phyloP scores from a whole-genome alignment of 2,888 invertebrate species.

The Teleiodes luculella region DNA sequence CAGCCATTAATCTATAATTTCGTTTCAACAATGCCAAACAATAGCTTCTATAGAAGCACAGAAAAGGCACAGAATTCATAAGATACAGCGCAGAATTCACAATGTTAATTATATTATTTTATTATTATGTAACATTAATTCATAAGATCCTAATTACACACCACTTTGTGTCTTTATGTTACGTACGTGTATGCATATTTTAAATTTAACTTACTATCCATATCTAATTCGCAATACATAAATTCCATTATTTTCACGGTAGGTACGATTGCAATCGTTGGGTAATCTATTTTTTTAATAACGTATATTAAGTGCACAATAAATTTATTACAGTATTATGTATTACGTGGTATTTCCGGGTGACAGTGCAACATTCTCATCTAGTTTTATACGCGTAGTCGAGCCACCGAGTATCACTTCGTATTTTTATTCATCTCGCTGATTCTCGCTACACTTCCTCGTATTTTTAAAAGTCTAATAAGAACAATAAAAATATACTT shows the following conservation, averaged over 20 bases:
- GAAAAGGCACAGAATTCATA: slow-evolving; percentile 76
- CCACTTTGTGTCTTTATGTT: not conserved
- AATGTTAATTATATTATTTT: slow-evolving; percentile 27
- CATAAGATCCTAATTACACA: slow-evolving; percentile 6
- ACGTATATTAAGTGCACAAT: too few relatives aligned
- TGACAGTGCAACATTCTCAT: too few relatives aligned
- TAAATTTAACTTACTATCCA: not conserved
- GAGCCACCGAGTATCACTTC: too few relatives aligned
- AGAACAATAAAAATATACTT: too few relatives aligned
- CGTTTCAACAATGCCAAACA: slow-evolving; percentile 47
- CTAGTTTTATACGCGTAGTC: too few relatives aligned
- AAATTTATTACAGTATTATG: too few relatives aligned
- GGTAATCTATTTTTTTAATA: too few relatives aligned
- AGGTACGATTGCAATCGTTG: not conserved
- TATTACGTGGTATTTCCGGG: too few relatives aligned
- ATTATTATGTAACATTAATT: not conserved
- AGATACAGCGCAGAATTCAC: slow-evolving; percentile 58
- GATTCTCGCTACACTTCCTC: too few relatives aligned
- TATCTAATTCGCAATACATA: not conserved
- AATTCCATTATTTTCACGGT: not conserved
- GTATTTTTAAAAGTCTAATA: too few relatives aligned
- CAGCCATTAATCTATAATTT: slow-evolving; percentile 18
- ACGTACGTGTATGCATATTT: not conserved
- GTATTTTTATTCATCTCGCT: too few relatives aligned
- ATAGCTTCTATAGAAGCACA: slow-evolving; percentile 58